Percentiles rank a stretch among this genome's conserved stretches.
phyloP scores from a whole-genome alignment of 2,797 vertebrate species.

The Pangasius djambal region DNA sequence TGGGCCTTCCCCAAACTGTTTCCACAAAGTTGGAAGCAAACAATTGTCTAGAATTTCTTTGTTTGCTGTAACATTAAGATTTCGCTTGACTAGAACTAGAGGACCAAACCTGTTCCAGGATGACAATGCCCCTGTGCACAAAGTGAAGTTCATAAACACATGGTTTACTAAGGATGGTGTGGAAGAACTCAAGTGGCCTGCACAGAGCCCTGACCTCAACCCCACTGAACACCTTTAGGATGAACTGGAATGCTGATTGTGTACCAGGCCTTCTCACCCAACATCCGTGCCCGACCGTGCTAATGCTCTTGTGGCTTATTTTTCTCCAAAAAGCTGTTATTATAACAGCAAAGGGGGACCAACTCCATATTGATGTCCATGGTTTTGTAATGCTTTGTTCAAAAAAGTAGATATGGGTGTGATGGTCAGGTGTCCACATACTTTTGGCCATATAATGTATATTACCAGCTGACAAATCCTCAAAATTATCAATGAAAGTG shows the following conservation, averaged over 20 bases:
- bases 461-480: neutral
- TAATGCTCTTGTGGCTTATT: neutral
- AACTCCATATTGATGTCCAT: neutral
- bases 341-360: neutral
- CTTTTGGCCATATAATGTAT: neutral
- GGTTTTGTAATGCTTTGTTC: neutral
- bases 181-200: no score
- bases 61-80: neutral
- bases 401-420: neutral
- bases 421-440: neutral
- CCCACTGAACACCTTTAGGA: no score
- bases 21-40: neutral
- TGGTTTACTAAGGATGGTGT: neutral
- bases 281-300: neutral
- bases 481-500: neutral
- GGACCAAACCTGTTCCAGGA: neutral
- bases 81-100: neutral
- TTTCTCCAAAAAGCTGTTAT: neutral
- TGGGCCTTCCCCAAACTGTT: neutral
- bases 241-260: no score
- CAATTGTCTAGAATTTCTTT: conserved; percentile 1
- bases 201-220: no score
- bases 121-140: neutral
- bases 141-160: neutral
- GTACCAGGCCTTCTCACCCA: no score